Percentiles rank a stretch among this genome's conserved stretches.
Conservation (phyloP, 2,888 invertebrate genomes). For the Ormyrus nitidulus region DNA sequence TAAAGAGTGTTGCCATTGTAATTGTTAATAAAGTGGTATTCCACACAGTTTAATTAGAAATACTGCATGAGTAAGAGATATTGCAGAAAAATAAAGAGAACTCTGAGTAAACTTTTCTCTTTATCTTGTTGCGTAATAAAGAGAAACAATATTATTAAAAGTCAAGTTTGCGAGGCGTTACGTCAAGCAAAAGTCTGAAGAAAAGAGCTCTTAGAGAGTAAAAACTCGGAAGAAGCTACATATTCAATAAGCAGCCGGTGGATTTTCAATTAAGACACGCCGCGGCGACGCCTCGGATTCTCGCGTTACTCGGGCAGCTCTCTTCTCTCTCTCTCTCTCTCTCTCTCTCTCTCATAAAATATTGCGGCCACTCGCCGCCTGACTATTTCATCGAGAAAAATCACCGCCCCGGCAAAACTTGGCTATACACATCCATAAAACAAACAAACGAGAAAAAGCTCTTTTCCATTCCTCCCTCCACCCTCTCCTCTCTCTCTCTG, state of each 20-base stretch:
- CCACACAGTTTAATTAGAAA: too few relatives aligned
- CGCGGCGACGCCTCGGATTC: background rate
- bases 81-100: too few relatives aligned
- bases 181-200: too few relatives aligned
- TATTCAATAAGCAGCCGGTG: background rate
- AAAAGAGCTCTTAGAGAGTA: too few relatives aligned
- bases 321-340: background rate
- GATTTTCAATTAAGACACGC: conserved; percentile 31
- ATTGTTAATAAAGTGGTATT: too few relatives aligned
- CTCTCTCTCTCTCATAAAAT: too few relatives aligned
- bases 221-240: background rate
- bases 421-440: conserved; percentile 28
- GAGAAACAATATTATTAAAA: too few relatives aligned
- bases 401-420: conserved; percentile 9
- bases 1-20: too few relatives aligned
- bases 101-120: too few relatives aligned
- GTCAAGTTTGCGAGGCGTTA: too few relatives aligned
- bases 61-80: too few relatives aligned
- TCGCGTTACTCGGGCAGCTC: conserved; percentile 1
- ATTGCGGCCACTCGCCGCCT: background rate
- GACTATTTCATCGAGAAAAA: conserved; percentile 22
- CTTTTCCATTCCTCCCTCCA: conserved; percentile 18
- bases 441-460: conserved; percentile 50
- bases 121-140: too few relatives aligned
- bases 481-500: background rate